phyloP scores from a whole-genome alignment of 2,888 invertebrate genomes.

The Cephonodes hylas region DNA sequence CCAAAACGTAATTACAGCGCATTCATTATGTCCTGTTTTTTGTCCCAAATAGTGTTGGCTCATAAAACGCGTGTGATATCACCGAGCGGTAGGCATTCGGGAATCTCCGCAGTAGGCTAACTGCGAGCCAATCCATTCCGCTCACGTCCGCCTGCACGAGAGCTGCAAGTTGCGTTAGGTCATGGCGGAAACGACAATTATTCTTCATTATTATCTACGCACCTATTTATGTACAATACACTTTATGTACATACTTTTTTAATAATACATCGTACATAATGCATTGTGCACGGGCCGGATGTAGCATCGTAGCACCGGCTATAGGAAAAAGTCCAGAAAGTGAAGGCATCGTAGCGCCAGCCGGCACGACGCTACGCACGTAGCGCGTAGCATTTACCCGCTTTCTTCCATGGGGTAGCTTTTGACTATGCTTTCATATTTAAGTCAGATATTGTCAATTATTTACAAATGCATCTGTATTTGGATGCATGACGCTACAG shows the following conservation, averaged over 20 bases:
- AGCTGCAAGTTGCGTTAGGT: conserved; percentile 39
- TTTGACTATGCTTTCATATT: neutral
- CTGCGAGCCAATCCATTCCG: conserved; percentile 11
- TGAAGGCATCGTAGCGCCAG: conserved; percentile 23
- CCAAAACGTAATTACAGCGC: neutral
- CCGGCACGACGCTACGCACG: conserved; percentile 14
- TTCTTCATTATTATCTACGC: conserved; percentile 11
- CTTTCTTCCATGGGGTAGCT: neutral
- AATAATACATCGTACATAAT: neutral
- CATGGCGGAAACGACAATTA: conserved; percentile 25
- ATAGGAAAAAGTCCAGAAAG: conserved; percentile 6
- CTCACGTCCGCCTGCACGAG: conserved; percentile 22
- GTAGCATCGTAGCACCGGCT: neutral
- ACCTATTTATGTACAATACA: conserved; percentile 3
- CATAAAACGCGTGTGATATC: conserved; percentile 17
- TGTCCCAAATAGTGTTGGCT: conserved; percentile 10
- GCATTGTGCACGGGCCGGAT: neutral
- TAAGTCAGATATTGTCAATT: neutral
- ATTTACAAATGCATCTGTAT: neutral
- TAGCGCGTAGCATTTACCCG: conserved; percentile 19
- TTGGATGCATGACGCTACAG: neutral
- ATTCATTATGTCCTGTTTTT: neutral
- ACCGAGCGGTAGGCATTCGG: neutral
- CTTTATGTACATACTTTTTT: conserved; percentile 11
- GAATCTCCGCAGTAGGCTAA: conserved; percentile 1